phyloP scores from a whole-genome alignment of 2,888 invertebrate genomes.

The Caenorhabditis sp. region DNA sequence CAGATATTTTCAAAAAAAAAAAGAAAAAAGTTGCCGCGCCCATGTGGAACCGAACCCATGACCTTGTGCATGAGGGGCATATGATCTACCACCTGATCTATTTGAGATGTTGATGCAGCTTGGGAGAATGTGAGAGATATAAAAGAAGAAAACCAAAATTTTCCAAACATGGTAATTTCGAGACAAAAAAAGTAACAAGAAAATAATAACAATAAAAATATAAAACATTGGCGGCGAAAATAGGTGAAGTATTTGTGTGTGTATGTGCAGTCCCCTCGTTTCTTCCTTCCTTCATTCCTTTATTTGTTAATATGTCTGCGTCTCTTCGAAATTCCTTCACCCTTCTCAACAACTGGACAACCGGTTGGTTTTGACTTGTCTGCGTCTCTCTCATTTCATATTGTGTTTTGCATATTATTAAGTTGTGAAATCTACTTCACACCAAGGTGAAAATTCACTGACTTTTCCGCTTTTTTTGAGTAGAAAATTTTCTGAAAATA shows the following conservation, averaged over 20 bases:
- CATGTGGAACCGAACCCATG: no score
- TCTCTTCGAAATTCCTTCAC: neutral
- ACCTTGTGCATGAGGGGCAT: no score
- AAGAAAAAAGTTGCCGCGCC: no score
- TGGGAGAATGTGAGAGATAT: no score
- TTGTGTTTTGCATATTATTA: neutral
- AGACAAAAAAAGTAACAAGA: neutral
- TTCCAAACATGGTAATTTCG: neutral
- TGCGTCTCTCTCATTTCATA: neutral
- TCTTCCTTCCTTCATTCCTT: neutral
- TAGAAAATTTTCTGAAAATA: no score
- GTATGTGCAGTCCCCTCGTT: neutral
- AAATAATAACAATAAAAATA: neutral
- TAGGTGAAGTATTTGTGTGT: constrained; percentile 1
- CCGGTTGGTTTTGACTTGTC: neutral
- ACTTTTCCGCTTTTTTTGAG: no score
- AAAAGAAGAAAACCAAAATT: no score
- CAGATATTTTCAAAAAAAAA: no score
- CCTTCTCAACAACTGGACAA: neutral
- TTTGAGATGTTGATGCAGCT: no score
- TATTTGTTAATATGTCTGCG: neutral
- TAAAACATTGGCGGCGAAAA: neutral
- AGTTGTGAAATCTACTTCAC: neutral
- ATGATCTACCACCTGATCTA: no score
- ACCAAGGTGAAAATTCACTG: neutral